Evolutionary conservation across 2,888 invertebrate species (phyloP).

Genomic region (Noctua fimbriata): DNA sequence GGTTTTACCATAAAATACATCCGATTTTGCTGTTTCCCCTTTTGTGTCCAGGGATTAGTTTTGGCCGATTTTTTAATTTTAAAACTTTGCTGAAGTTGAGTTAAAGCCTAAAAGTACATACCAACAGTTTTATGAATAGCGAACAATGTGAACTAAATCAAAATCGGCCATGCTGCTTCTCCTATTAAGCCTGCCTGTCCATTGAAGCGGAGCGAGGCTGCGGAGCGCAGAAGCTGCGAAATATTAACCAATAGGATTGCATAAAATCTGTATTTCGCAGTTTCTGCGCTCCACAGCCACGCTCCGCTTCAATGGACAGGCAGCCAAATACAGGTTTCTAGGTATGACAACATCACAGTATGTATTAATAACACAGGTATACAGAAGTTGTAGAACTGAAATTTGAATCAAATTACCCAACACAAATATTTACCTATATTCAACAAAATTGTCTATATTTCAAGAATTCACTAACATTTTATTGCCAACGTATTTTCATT

Average conservation of each 20-base stretch:
- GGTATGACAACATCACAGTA: not conserved
- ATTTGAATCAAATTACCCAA: not conserved
- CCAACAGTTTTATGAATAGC: not conserved
- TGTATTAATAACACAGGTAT: not conserved
- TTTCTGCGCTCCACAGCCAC: too few relatives aligned
- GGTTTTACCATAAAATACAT: not conserved
- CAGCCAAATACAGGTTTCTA: not conserved
- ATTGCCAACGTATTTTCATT: constrained; percentile 63
- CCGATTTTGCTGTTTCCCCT: not conserved
- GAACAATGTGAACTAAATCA: not conserved
- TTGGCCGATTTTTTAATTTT: not conserved
- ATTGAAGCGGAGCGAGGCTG: too few relatives aligned
- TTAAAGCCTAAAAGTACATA: not conserved
- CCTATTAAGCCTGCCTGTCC: not conserved
- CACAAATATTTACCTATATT: constrained; percentile 10
- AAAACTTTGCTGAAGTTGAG: not conserved
- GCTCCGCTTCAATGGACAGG: too few relatives aligned
- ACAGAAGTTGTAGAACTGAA: not conserved
- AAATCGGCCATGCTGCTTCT: not conserved
- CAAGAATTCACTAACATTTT: constrained; percentile 19
- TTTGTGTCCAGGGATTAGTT: not conserved
- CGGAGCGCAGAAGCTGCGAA: too few relatives aligned
- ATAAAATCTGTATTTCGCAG: too few relatives aligned
- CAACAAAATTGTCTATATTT: constrained; percentile 21
- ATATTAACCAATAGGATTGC: too few relatives aligned